Conservation (phyloP, 1,140 invertebrate genomes). For the Macrobrachium nipponense region DNA sequence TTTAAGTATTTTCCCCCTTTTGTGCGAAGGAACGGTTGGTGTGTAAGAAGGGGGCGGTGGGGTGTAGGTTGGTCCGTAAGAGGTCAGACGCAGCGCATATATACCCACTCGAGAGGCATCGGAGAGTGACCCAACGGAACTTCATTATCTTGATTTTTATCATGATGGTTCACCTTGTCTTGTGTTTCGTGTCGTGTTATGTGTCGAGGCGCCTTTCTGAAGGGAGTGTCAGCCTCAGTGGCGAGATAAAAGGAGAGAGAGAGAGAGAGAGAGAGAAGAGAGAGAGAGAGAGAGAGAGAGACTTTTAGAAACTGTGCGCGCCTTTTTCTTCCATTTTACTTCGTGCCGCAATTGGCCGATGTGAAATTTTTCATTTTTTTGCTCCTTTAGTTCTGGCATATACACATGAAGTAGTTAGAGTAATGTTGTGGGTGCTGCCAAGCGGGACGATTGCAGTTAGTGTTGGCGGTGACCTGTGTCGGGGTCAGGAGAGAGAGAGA, state of each 20-base stretch:
- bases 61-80: neutral
- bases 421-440: conserved; percentile 33
- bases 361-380: neutral
- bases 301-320: too few relatives aligned
- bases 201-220: too few relatives aligned
- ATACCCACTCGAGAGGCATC: neutral
- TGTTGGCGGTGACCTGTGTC: conserved; percentile 44
- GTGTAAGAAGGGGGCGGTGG: neutral
- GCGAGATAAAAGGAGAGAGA: conserved; percentile 6
- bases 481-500: conserved; percentile 14
- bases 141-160: too few relatives aligned
- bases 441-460: conserved; percentile 37
- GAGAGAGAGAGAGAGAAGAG: conserved; percentile 33
- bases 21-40: neutral
- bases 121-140: too few relatives aligned
- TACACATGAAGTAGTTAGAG: conserved; percentile 25
- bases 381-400: neutral
- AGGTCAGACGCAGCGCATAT: neutral
- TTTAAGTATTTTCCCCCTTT: neutral
- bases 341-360: neutral
- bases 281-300: conserved; percentile 17
- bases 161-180: too few relatives aligned
- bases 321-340: neutral
- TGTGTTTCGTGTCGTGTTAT: too few relatives aligned
- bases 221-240: neutral